Percentiles rank a stretch among this genome's conserved stretches.
Evolutionary conservation across 2,797 vertebrate species (phyloP).

Genomic region (Anas bernieri): DNA sequence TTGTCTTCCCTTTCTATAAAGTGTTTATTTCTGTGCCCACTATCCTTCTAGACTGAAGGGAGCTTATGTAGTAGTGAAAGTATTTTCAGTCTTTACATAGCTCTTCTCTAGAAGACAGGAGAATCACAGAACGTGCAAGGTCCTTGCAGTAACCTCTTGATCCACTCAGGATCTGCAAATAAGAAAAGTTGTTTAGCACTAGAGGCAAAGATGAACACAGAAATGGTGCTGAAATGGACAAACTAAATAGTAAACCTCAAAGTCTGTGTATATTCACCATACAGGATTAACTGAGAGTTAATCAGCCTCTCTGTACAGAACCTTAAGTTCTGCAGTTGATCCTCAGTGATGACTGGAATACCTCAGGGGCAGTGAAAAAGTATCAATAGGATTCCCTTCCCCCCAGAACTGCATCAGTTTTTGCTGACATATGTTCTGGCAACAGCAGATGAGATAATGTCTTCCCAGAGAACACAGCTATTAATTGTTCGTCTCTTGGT

Average conservation of each 20-base stretch:
- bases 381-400: background rate
- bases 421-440: background rate
- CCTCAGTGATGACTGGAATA: background rate
- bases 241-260: background rate
- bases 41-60: background rate
- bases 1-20: background rate
- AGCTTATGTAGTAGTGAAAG: background rate
- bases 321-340: background rate
- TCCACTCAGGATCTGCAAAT: conserved; percentile 92
- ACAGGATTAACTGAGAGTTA: background rate
- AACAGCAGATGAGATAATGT: background rate
- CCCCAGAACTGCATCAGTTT: background rate
- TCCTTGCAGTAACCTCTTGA: conserved; percentile 90
- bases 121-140: conserved; percentile 94
- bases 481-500: background rate
- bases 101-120: conserved; percentile 82
- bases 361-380: background rate
- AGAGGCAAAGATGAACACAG: background rate
- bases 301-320: background rate
- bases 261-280: background rate
- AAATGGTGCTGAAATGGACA: background rate
- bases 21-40: background rate
- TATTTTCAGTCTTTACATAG: background rate
- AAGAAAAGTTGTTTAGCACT: background rate
- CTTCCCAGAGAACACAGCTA: background rate